These are phyloP conservation scores for Melinopterus prodromus DNA, from an alignment of 2,888 invertebrate species.

Conservation along the genomic window DNA sequence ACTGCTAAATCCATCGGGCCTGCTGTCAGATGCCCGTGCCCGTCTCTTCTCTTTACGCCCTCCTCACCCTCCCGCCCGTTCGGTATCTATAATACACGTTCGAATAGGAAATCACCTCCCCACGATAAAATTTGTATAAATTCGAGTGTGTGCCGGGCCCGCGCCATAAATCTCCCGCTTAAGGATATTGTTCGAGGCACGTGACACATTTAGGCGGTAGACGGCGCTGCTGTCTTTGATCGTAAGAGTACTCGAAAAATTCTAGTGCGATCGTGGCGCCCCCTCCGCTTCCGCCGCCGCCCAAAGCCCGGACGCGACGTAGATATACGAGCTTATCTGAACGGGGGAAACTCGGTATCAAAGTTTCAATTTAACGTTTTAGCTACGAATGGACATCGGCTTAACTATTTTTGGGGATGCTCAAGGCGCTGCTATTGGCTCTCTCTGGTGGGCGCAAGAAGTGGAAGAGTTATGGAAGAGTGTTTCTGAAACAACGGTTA, in stretches of 20 bases:
- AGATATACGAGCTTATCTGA: slow-evolving; percentile 4
- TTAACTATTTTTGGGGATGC: too few species aligned
- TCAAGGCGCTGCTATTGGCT: too few species aligned
- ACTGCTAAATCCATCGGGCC: slow-evolving; percentile 52
- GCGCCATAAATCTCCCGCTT: slow-evolving; percentile 48
- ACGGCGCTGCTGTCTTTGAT: slow-evolving; percentile 52
- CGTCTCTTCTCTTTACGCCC: neutral
- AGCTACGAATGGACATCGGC: neutral
- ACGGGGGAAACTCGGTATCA: neutral
- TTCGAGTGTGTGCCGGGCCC: slow-evolving; percentile 50
- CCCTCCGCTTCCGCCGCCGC: neutral
- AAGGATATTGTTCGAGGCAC: slow-evolving; percentile 57
- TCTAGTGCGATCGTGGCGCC: slow-evolving; percentile 33
- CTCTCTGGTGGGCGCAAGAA: too few species aligned
- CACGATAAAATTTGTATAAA: slow-evolving; percentile 58
- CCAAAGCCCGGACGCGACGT: neutral
- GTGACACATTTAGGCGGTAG: slow-evolving; percentile 54
- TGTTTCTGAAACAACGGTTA: too few species aligned
- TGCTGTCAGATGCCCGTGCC: slow-evolving; percentile 47
- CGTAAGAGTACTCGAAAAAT: slow-evolving; percentile 52
- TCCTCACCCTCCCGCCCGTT: slow-evolving; percentile 16
- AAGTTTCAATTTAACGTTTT: neutral
- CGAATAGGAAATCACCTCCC: slow-evolving; percentile 48
- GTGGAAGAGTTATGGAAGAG: too few species aligned
- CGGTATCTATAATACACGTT: slow-evolving; percentile 50